Base-by-base conservation (phyloP, 2,888 invertebrate genomes). In the Halictus ligatus region DNA sequence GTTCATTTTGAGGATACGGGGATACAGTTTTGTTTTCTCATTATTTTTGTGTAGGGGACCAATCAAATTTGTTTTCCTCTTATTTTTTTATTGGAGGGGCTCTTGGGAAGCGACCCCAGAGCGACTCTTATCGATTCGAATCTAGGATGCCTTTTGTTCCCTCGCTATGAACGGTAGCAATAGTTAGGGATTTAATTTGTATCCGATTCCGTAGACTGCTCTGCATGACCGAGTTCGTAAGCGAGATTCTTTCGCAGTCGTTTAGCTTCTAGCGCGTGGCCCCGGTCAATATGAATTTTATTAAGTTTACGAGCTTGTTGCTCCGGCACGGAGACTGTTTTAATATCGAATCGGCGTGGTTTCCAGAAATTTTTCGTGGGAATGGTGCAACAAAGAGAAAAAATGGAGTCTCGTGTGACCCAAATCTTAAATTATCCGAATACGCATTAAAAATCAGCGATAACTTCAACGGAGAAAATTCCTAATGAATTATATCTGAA, bases 101-200 rank as follows among this genome's bases (percentile, higher is more conserved):
- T 21, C 10, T 2, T 21, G 21, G 8, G 54, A 8, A 21, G 10
- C 54, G 8, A 21, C 21, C 8, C 2, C 21, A 8, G 50, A 54
- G 21, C 5, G 50, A 15, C 25, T 81, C 64, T 69, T 25, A 74
- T 73, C 43, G 29, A 78, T 5, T 72, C 40, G 29, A 13, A 13
- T 58, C 46, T 35, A 43, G n/a, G 5, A 60, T 54, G 64, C 25
- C 13, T 40, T 46, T 72, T 35, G 25, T 35, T 15, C 29, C 21
- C 25, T 69, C 60, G 82, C 71, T 64, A 72, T 71, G 71, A 78
- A 78, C 40, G 78, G 54, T 75, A 75, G 12, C n/a, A 25, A 71
- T 75, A 84, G 75, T 83, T 72, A 83, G 72, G 25, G 48, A 40
- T 77, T 74, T 84, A 77, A 84, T 84, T 82, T 60, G 67, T 77